Percentiles rank a stretch among this genome's conserved stretches.
Conservation (phyloP, 2,888 invertebrate genomes). For the Himalopsyche kuldschensis region DNA sequence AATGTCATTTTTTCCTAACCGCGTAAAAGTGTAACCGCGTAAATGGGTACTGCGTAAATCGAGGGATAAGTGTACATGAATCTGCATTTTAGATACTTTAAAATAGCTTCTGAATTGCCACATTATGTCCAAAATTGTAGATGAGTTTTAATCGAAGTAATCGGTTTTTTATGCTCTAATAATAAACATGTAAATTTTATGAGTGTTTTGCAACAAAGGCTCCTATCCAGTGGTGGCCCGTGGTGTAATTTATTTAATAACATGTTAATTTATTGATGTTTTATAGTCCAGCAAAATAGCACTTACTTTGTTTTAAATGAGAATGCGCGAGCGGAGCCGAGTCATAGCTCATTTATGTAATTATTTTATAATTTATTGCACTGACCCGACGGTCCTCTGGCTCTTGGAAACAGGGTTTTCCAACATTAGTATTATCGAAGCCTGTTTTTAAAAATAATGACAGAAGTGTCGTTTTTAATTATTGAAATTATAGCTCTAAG, state of each 20-base stretch:
- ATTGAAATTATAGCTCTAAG: too few relatives aligned
- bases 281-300: background rate
- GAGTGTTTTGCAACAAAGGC: background rate
- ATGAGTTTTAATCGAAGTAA: too few relatives aligned
- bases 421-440: background rate
- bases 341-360: constrained; percentile 30
- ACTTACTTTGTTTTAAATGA: background rate
- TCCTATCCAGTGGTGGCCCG: background rate
- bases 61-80: too few relatives aligned
- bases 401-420: background rate
- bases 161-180: background rate
- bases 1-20: too few relatives aligned
- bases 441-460: background rate
- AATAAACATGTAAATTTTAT: background rate
- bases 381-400: background rate
- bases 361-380: constrained; percentile 33
- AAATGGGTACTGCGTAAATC: too few relatives aligned
- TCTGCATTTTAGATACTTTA: too few relatives aligned
- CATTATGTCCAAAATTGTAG: too few relatives aligned
- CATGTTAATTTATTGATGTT: background rate
- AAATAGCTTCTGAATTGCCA: too few relatives aligned
- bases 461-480: background rate
- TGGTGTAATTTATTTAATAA: background rate
- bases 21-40: too few relatives aligned
- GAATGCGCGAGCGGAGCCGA: constrained; percentile 12